Evolutionary conservation across 1,140 invertebrate genomes (phyloP).

Genomic region (Anadara kagoshimensis): DNA sequence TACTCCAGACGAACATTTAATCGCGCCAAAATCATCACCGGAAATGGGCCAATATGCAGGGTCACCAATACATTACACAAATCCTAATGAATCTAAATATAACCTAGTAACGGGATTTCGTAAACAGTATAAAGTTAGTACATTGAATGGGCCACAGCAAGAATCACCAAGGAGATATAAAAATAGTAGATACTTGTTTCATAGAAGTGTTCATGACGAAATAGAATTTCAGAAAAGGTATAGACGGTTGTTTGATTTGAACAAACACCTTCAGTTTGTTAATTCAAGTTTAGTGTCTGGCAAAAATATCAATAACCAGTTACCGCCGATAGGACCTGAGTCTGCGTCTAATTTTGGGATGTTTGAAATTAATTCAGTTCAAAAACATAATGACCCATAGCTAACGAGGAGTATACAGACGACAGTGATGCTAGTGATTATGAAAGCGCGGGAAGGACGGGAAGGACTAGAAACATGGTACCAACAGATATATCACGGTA

Average conservation of each 20-base stretch:
- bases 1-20: slow-evolving; percentile 4
- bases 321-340: too few species aligned
- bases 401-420: too few species aligned
- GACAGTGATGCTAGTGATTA: too few species aligned
- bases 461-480: too few species aligned
- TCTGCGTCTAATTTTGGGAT: too few species aligned
- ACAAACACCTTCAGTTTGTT: slow-evolving; percentile 44
- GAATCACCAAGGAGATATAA: not conserved
- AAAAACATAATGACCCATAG: too few species aligned
- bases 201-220: slow-evolving; percentile 39
- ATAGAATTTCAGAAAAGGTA: slow-evolving; percentile 43
- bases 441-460: too few species aligned
- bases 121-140: not conserved
- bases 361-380: too few species aligned
- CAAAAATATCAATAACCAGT: slow-evolving; percentile 14
- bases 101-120: not conserved
- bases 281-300: slow-evolving; percentile 34
- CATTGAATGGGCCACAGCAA: not conserved
- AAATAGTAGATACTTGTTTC: slow-evolving; percentile 4
- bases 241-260: slow-evolving; percentile 36
- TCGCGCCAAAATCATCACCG: not conserved
- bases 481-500: too few species aligned
- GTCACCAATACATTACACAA: slow-evolving; percentile 2
- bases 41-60: slow-evolving; percentile 7
- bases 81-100: not conserved